These are phyloP conservation scores for Menidia beryllina DNA, from an alignment of 2,113 vertebrate species.

Conservation along the genomic window DNA sequence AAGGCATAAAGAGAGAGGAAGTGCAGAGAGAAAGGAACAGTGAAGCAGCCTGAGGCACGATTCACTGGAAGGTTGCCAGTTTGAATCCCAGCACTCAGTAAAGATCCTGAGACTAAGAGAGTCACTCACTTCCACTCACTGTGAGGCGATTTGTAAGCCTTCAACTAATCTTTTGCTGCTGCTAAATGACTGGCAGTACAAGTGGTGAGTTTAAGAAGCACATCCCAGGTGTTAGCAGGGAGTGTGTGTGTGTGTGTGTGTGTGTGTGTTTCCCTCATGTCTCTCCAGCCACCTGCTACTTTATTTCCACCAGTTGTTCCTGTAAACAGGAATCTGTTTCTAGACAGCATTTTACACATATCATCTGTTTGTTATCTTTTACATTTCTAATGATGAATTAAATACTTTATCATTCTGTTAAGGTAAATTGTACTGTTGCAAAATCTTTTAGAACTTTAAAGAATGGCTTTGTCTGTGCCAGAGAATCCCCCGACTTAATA, in stretches of 20 bases:
- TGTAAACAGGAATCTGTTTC: conserved; percentile 53
- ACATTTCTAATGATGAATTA: background rate
- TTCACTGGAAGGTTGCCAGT: conserved; percentile 47
- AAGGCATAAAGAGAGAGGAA: conserved; percentile 14
- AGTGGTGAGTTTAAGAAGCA: conserved; percentile 32
- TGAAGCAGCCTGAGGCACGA: conserved; percentile 22
- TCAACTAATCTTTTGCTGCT: conserved; percentile 43
- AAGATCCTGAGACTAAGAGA: conserved; percentile 16
- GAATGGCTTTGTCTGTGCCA: too few species aligned
- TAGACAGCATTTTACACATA: conserved; percentile 25
- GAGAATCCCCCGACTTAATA: too few species aligned
- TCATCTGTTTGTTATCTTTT: background rate
- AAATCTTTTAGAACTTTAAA: too few species aligned
- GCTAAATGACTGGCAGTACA: conserved; percentile 55
- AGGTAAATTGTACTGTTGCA: too few species aligned
- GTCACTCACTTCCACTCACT: conserved; percentile 27
- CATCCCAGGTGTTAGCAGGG: conserved; percentile 47
- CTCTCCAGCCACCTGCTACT: conserved; percentile 50
- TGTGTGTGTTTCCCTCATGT: conserved; percentile 25
- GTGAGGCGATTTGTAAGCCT: conserved; percentile 40
- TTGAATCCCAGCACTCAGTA: conserved; percentile 37
- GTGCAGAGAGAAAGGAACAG: conserved; percentile 10
- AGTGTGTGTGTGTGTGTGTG: too few species aligned
- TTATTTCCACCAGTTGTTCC: conserved; percentile 51
- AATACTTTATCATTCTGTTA: too few species aligned